Percentiles rank a stretch among this genome's conserved stretches.
These are phyloP conservation scores for Pyrocoelia pectoralis DNA, from an alignment of 2,888 invertebrate genomes.

Conservation along the genomic window DNA sequence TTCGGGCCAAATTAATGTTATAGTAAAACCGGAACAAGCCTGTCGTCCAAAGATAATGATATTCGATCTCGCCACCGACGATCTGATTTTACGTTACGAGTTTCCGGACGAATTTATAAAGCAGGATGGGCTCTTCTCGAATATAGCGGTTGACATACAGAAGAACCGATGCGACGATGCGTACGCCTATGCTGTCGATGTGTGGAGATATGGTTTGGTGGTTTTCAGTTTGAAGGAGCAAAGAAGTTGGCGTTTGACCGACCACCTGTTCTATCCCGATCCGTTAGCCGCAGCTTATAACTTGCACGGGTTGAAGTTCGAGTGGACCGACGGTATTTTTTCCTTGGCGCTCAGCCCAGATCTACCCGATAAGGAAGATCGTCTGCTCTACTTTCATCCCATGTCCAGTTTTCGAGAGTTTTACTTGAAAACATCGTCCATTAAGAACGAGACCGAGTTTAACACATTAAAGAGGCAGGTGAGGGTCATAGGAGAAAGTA, in stretches of 20 bases:
- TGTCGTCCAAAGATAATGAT: slow-evolving; percentile 79
- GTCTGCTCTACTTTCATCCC: slow-evolving; percentile 79
- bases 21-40: slow-evolving; percentile 70
- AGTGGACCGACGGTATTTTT: slow-evolving; percentile 85
- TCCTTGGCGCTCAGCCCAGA: slow-evolving; percentile 74
- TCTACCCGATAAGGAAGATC: slow-evolving; percentile 62
- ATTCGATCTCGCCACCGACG: slow-evolving; percentile 74
- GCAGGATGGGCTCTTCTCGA: slow-evolving; percentile 72
- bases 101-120: slow-evolving; percentile 72
- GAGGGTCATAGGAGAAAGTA: slow-evolving; percentile 57
- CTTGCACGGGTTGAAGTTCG: slow-evolving; percentile 77
- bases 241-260: slow-evolving; percentile 71
- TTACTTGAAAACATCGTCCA: slow-evolving; percentile 71
- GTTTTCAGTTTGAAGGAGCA: slow-evolving; percentile 63
- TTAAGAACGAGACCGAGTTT: slow-evolving; percentile 68
- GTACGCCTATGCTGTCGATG: slow-evolving; percentile 73
- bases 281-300: slow-evolving; percentile 78
- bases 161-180: slow-evolving; percentile 68
- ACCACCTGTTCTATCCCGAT: slow-evolving; percentile 77
- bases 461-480: slow-evolving; percentile 50
- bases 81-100: slow-evolving; percentile 67
- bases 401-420: slow-evolving; percentile 85
- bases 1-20: slow-evolving; percentile 78
- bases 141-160: slow-evolving; percentile 71
- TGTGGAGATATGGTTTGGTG: slow-evolving; percentile 67